Evolutionary conservation across 2,888 invertebrate species (phyloP), one percentile per base, ranked within the genome.

Genomic region (Choreutis nemorana): DNA sequence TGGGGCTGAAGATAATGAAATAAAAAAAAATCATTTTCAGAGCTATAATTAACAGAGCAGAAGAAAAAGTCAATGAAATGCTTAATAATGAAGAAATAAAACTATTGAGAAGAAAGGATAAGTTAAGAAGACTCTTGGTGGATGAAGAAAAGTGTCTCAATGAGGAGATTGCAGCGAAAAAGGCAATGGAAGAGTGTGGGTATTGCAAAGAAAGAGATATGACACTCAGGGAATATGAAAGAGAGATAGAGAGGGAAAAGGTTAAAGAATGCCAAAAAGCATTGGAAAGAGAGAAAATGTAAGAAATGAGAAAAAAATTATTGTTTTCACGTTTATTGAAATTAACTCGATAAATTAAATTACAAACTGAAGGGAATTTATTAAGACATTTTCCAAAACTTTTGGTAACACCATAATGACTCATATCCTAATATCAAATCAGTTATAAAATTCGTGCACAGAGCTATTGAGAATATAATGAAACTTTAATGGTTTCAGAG

Each of bases 251-350:
- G 33, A 55, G 43, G 18, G 62, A 70, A 33, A 72, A 63, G 35
- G 39, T 61, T n/a, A 51, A 53, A 28, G 60, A 61, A 23, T 75
- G 73, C 40, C 52, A 66, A 28, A 72, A 59, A 33, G 72, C 73
- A 12, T 50, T 77, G 30, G 72, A 73, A 37, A 64, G 67, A 26
- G 68, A 77, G 29, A 68, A 68, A 51, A 64, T 75, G 77, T 75
- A 36, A 59, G 65, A 47, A 20, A n/a, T 26, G 2, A 16, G n/a
- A n/a, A 18, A 5, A 15, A 16, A 9, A 13, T 9, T 16, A 25
- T 26, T 3, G 12, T 22, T 22, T 25, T 23, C 23, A 7, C 33
- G 24, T 29, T 23, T 24, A 16, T 33, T 30, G 28, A 22, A 23
- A 15, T 14, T 28, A 23, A 28, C n/a, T 10, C 14, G 9, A 14